Evolutionary conservation across 2,113 vertebrate species (phyloP).

Genomic region (Steatornis caripensis): DNA sequence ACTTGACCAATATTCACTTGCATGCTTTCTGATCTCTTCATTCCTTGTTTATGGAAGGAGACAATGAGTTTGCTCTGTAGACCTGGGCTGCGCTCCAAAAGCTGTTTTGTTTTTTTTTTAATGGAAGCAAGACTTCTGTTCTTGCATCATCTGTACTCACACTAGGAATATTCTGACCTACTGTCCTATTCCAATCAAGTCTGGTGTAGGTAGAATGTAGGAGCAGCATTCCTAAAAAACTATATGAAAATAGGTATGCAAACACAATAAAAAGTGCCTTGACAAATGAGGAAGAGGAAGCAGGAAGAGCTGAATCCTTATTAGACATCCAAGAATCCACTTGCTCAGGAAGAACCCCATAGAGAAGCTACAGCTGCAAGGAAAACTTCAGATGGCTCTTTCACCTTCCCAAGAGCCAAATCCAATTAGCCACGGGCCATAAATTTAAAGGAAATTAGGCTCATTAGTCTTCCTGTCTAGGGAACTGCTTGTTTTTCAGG

Average conservation of each 20-base stretch:
- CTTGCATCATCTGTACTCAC: neutral
- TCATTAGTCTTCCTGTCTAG: neutral
- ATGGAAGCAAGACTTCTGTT: neutral
- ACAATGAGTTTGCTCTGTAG: neutral
- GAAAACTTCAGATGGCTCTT: neutral
- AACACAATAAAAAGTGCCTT: neutral
- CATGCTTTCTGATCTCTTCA: neutral
- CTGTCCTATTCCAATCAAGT: neutral
- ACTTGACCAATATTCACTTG: neutral
- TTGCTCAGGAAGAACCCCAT: neutral
- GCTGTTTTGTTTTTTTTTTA: neutral
- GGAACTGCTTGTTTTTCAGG: neutral
- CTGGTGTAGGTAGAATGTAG: neutral
- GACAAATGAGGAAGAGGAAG: neutral
- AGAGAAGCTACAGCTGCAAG: neutral
- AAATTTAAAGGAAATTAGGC: constrained; percentile 15
- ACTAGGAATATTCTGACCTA: neutral
- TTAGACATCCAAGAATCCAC: neutral
- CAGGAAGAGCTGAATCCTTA: neutral
- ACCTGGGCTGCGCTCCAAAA: neutral
- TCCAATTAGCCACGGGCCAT: neutral
- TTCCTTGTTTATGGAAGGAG: neutral
- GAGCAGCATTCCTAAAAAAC: neutral
- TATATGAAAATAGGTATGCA: neutral
- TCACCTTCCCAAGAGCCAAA: neutral